A percentile compares a stretch with the other conserved stretches of the same genome.
These are phyloP conservation scores for Forficula auricularia DNA, from an alignment of 1,140 invertebrate genomes.

Conservation along the genomic window DNA sequence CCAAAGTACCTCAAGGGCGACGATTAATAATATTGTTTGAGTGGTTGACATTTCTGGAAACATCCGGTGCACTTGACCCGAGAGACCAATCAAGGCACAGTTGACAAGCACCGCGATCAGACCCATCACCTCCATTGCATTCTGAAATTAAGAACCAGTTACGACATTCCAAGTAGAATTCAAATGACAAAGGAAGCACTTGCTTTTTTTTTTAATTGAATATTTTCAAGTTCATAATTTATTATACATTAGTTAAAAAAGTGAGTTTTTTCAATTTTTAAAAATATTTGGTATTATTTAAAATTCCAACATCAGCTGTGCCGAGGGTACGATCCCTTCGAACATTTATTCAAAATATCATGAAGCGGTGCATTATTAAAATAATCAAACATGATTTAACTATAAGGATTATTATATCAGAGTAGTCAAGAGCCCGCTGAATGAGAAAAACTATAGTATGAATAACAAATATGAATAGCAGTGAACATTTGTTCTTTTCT, in stretches of 20 bases:
- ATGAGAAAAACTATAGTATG: too few relatives aligned
- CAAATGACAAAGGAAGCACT: not conserved
- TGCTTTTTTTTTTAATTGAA: not conserved
- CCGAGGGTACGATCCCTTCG: too few relatives aligned
- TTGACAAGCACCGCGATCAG: constrained; percentile 84
- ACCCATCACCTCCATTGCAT: constrained; percentile 85
- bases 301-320: too few relatives aligned
- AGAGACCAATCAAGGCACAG: constrained; percentile 82
- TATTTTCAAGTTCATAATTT: not conserved
- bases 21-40: constrained; percentile 73
- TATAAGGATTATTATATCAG: too few relatives aligned
- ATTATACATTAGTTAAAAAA: not conserved
- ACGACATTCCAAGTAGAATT: not conserved
- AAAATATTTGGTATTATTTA: too few relatives aligned
- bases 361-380: too few relatives aligned
- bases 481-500: too few relatives aligned
- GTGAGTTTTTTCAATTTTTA: too few relatives aligned
- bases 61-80: constrained; percentile 73
- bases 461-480: too few relatives aligned
- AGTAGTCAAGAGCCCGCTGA: too few relatives aligned
- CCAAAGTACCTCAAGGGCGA: constrained; percentile 50
- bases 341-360: too few relatives aligned
- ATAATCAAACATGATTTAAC: too few relatives aligned
- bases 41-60: constrained; percentile 70
- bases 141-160: constrained; percentile 32